These are phyloP conservation scores for Bolborhynchus lineola DNA, from an alignment of 2,113 vertebrate genomes.

Conservation along the genomic window DNA sequence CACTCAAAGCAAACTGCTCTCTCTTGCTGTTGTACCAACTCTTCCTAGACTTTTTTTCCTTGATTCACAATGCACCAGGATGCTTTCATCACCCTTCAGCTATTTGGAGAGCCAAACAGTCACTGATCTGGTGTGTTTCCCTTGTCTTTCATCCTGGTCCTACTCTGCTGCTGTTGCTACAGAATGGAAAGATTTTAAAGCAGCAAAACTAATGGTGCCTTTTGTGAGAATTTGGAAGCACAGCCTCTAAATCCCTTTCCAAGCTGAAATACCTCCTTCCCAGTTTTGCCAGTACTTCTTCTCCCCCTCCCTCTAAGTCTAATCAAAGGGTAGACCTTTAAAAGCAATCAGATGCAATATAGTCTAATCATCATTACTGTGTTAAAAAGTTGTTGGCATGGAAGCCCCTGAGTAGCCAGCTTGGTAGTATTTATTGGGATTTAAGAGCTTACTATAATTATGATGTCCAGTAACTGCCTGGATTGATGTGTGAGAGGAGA, in stretches of 20 bases:
- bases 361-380: background rate
- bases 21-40: background rate
- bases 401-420: conserved; percentile 12
- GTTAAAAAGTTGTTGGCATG: background rate
- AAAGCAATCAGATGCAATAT: background rate
- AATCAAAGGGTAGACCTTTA: background rate
- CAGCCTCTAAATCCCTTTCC: background rate
- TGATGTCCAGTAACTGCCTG: conserved; percentile 10
- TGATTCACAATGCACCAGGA: background rate
- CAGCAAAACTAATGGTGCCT: background rate
- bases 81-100: background rate
- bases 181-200: background rate
- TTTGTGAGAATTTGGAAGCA: background rate
- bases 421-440: conserved; percentile 36
- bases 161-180: background rate
- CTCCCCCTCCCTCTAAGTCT: background rate
- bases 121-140: background rate
- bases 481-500: background rate
- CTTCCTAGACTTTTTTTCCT: background rate
- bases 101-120: background rate
- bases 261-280: background rate
- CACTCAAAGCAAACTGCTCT: background rate
- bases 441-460: conserved; percentile 51
- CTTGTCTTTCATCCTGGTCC: background rate
- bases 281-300: background rate